Evolutionary conservation across 2,888 invertebrate species (phyloP).

Genomic region (Amblyteles armatorius): DNA sequence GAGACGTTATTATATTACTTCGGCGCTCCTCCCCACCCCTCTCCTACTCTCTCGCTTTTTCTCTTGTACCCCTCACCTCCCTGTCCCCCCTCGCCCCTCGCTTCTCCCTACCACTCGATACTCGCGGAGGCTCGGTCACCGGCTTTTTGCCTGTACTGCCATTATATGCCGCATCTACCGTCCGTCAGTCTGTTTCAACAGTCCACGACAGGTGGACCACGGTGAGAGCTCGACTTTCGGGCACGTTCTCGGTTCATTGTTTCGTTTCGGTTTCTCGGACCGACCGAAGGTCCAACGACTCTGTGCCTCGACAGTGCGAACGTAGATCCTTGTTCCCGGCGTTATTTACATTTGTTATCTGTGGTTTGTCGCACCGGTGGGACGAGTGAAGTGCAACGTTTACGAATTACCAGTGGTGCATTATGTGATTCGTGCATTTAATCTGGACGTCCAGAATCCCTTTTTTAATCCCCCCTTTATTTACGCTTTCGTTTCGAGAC

Average conservation of each 20-base stretch:
- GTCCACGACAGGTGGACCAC: constrained; percentile 30
- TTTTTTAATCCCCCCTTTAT: constrained; percentile 44
- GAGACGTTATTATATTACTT: constrained; percentile 49
- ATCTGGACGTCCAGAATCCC: constrained; percentile 57
- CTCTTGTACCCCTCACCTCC: constrained; percentile 6
- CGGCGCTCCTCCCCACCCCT: not conserved
- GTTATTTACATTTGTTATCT: not conserved
- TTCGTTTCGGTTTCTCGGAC: not conserved
- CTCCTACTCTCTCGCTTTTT: constrained; percentile 9
- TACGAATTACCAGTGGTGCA: constrained; percentile 60
- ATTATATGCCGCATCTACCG: constrained; percentile 6
- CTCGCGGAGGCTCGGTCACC: constrained; percentile 43
- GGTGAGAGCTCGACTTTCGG: not conserved
- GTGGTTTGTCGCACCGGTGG: not conserved
- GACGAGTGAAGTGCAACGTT: constrained; percentile 66
- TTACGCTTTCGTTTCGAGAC: constrained; percentile 27
- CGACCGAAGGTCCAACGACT: not conserved
- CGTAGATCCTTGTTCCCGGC: not conserved
- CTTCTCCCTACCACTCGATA: constrained; percentile 11
- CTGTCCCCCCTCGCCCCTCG: not conserved
- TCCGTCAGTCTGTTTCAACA: constrained; percentile 22
- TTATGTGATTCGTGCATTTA: constrained; percentile 70
- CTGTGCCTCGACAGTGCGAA: constrained; percentile 41
- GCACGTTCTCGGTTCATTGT: constrained; percentile 8
- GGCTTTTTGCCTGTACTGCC: constrained; percentile 51